Evolutionary conservation across 2,113 vertebrate genomes (phyloP).

Genomic region (Lampris megalopsis): DNA sequence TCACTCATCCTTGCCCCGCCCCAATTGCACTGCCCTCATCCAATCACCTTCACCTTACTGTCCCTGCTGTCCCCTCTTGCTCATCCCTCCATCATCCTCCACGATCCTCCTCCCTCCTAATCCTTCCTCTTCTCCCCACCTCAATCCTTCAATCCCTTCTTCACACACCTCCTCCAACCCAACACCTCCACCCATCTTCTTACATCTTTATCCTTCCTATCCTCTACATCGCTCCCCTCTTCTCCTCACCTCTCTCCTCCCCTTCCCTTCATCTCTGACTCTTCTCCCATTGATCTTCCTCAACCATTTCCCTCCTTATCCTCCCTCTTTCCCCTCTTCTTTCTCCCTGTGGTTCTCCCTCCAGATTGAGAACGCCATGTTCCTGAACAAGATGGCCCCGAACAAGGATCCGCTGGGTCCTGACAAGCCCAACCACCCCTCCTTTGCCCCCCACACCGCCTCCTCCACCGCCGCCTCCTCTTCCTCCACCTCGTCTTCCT

Average conservation of each 20-base stretch:
- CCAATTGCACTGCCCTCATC: not conserved
- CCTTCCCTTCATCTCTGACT: not conserved
- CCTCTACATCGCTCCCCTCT: not conserved
- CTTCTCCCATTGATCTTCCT: not conserved
- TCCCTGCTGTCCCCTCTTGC: not conserved
- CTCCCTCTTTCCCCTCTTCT: not conserved
- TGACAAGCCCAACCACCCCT: conserved; percentile 83
- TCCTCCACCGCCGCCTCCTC: conserved; percentile 60
- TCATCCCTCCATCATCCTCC: not conserved
- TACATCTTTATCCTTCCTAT: too few relatives aligned
- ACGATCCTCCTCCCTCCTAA: too few relatives aligned
- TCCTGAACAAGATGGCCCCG: conserved; percentile 91
- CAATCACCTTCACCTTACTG: not conserved
- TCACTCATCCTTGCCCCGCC: not conserved
- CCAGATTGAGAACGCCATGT: conserved; percentile 98
- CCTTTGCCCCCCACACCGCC: conserved; percentile 70
- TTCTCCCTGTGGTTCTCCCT: conserved; percentile 1
- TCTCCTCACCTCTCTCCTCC: not conserved
- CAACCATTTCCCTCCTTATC: conserved; percentile 10
- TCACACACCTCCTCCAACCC: too few relatives aligned
- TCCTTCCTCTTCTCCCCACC: conserved; percentile 13
- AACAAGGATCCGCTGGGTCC: conserved; percentile 92
- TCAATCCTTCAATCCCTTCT: not conserved
- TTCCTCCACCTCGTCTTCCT: not conserved
- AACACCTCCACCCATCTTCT: too few relatives aligned